A percentile compares a stretch with the other conserved stretches of the same genome.
Conservation (phyloP, 2,113 vertebrate species). For the Mungos mungo region DNA sequence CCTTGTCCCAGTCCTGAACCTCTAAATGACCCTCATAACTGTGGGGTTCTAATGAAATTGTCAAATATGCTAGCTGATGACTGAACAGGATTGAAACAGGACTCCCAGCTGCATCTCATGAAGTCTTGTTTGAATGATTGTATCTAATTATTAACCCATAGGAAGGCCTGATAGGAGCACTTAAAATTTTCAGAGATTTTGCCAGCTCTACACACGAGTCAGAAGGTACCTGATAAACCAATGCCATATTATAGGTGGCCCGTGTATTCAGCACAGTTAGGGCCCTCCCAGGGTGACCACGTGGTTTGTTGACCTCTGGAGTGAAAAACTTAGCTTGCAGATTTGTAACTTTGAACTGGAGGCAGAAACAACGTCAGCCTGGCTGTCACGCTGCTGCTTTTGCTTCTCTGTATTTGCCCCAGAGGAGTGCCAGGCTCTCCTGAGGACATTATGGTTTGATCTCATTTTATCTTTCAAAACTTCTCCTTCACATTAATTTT, state of each 20-base stretch:
- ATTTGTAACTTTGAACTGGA: not conserved
- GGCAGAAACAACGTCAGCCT: not conserved
- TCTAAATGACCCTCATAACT: not conserved
- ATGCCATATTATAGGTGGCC: not conserved
- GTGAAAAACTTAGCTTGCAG: not conserved
- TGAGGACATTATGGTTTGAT: slow-evolving; percentile 57
- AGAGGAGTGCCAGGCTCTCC: not conserved
- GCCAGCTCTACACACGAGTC: not conserved
- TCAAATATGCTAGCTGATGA: not conserved
- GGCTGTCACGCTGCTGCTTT: not conserved
- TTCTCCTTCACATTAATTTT: slow-evolving; percentile 78
- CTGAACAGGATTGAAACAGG: not conserved
- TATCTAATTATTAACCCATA: not conserved
- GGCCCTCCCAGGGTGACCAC: not conserved
- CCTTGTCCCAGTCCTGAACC: not conserved
- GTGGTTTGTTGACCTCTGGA: not conserved
- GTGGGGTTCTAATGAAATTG: not conserved
- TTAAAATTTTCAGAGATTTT: not conserved
- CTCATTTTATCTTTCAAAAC: slow-evolving; percentile 71
- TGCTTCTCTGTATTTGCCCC: not conserved
- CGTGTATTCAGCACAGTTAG: not conserved
- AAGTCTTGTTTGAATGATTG: not conserved
- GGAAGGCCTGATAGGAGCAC: not conserved
- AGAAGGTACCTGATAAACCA: not conserved
- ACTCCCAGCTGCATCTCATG: not conserved